Base-by-base conservation (phyloP, 2,113 vertebrate genomes). In the Pygoscelis antarcticus region DNA sequence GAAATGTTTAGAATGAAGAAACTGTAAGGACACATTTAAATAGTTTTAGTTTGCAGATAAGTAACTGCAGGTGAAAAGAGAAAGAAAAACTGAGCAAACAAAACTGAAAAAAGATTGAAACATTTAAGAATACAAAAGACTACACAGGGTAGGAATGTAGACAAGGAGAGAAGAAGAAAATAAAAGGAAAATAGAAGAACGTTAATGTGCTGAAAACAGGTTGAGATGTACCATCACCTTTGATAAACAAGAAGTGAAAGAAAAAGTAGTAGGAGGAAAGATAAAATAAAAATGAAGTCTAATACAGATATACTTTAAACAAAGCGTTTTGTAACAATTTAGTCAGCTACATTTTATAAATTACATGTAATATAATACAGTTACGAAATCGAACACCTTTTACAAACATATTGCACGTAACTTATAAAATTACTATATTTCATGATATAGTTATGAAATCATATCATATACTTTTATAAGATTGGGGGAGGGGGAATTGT, bases 401-500 rank as follows among this genome's bases (percentile, higher is more conserved):
- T 61, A 47, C 27, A 80, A 91, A 65, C 52, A 17, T 54, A 29
- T 29, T 54, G 52, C 27, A 30, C 18, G 54, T 18, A 54, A 55
- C 30, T 55, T 55, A 55, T 55, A 30, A 80, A 94, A 81, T 27
- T 42, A 61, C 10, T 65, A 9, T 34, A 66, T 77, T 84, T 82
- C 7, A 7, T 60, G 15, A 69, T 9, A 29, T 22, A 72, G 13
- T 46, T 80, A 77, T 17, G 17, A 89, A 69, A 91, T 64, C 6
- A 9, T 30, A 42, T 30, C 8, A 58, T 25, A 13, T 23, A 61
- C 3, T 81, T 89, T 10, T 11, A 1, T 54, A 66, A 66, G 51
- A 44, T 1, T 27, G 6, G 16, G 15, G 6, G 27, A 4, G 22
- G 8, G 3, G 3, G 3, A 9, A 40, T 34, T 75, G 7, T 81